Evolutionary conservation across 2,888 invertebrate genomes (phyloP), one percentile per base, ranked within the genome.

Genomic region (Adelognathus sp.): DNA sequence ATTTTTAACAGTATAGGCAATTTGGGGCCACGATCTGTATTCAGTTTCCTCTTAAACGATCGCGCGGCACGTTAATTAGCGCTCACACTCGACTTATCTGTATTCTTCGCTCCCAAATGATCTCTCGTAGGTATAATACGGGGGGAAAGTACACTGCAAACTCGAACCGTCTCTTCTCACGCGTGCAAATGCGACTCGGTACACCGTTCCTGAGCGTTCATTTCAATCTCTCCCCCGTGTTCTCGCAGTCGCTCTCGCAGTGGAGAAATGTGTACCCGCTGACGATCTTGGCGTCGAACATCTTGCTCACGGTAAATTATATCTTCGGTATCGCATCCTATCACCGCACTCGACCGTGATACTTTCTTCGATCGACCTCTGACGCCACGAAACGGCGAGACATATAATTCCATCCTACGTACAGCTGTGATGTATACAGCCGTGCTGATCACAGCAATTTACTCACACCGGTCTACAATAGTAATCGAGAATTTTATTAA

Each of bases 341-440:
- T 79, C 78, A 61, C 78, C 70, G 46, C 21, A 27, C 41, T 14
- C 58, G 44, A 60, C 52, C 54, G 74, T 64, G 70, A 70, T 70
- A 74, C 78, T 79, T 79, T 74, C 78, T 74, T 74, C 36, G 54
- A 79, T 79, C 74, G 78, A 74, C 58, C 78, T 64, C 56, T 9
- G 50, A 29, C 6, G 27, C 60, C 63, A 21, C 58, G 41, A 33
- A 73, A 14, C 63, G 18, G 14, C 50, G 63, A 31, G 50, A 67
- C 41, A 70, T 52, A 70, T 70, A 70, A 71, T 75, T 71, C 31
- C 60, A 36, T 16, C 56, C 21, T 64, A 64, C 44, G 46, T 21
- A 44, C 50, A 14, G 14, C 44, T 27, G 61, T 41, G 70, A 14
- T 24, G 21, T 31, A 46, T n/a, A n/a, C n/a, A n/a, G n/a, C n/a